phyloP scores from a whole-genome alignment of 2,113 vertebrate species.

The Struthidea cinerea region DNA sequence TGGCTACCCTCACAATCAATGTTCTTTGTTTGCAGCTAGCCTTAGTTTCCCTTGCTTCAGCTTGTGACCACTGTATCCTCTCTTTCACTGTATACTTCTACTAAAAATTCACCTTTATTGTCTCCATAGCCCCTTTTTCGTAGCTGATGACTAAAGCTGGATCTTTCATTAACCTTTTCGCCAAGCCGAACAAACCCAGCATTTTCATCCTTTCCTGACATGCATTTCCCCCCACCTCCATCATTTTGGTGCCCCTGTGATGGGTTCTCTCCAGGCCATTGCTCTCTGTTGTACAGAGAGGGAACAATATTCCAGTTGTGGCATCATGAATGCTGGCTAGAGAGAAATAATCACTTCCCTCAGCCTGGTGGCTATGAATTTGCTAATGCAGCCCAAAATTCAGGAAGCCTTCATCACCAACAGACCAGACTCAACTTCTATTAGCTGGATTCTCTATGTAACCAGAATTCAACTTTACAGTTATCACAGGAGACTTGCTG shows the following conservation, averaged over 20 bases:
- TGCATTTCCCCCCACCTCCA: rapidly evolving
- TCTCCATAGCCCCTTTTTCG: background rate
- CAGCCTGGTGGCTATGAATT: background rate
- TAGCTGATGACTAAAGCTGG: background rate
- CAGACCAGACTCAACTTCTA: background rate
- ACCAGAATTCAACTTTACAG: background rate
- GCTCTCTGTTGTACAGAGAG: background rate
- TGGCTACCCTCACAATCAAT: background rate
- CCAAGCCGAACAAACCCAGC: background rate
- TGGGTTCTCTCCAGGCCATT: background rate
- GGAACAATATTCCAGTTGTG: background rate
- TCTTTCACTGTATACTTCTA: background rate
- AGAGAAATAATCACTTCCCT: background rate
- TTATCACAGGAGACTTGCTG: background rate
- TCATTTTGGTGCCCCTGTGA: background rate
- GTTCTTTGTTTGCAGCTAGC: background rate
- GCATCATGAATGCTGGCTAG: background rate
- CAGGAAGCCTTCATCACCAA: background rate
- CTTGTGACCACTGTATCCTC: background rate
- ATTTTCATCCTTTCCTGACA: background rate
- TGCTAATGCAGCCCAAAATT: background rate
- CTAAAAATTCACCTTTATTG: background rate
- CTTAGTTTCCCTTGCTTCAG: background rate
- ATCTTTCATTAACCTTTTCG: background rate
- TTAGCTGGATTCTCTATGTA: background rate